Percentiles rank a stretch among this genome's conserved stretches.
Evolutionary conservation across 2,888 invertebrate genomes (phyloP).

Genomic region (Diadegma fenestrale): DNA sequence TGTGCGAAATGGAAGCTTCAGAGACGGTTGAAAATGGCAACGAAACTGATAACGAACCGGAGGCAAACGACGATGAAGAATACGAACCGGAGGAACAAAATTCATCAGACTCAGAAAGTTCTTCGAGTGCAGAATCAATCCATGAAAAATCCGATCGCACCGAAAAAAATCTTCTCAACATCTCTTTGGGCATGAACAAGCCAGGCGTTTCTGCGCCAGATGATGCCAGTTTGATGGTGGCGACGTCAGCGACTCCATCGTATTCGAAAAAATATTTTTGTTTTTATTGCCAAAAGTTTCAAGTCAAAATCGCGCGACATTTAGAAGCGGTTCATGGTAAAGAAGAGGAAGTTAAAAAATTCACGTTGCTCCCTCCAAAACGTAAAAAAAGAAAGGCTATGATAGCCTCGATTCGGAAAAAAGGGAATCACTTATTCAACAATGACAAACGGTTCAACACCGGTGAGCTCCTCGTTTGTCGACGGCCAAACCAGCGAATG

Average conservation of each 20-base stretch:
- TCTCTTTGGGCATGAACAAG: constrained; percentile 27
- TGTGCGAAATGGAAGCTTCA: neutral
- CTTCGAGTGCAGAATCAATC: neutral
- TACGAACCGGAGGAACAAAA: neutral
- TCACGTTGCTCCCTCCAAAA: constrained; percentile 22
- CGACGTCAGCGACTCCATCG: constrained; percentile 18
- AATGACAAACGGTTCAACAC: constrained; percentile 52
- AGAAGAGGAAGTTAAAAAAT: constrained; percentile 63
- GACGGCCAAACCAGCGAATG: constrained; percentile 51
- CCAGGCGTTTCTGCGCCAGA: constrained; percentile 45
- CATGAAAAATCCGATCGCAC: neutral
- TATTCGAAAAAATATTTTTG: constrained; percentile 64
- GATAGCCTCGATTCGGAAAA: constrained; percentile 51
- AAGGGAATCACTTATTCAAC: constrained; percentile 60
- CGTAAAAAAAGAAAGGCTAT: constrained; percentile 48
- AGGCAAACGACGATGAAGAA: neutral
- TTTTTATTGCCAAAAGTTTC: constrained; percentile 58
- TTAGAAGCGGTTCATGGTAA: constrained; percentile 48
- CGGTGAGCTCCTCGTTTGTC: constrained; percentile 46
- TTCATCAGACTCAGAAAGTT: neutral
- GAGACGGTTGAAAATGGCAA: neutral
- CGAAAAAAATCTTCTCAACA: constrained; percentile 9
- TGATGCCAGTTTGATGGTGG: constrained; percentile 34
- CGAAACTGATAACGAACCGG: neutral
- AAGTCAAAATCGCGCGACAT: constrained; percentile 61